Base-by-base conservation (phyloP, 2,888 invertebrate genomes). In the Neoascia interrupta region DNA sequence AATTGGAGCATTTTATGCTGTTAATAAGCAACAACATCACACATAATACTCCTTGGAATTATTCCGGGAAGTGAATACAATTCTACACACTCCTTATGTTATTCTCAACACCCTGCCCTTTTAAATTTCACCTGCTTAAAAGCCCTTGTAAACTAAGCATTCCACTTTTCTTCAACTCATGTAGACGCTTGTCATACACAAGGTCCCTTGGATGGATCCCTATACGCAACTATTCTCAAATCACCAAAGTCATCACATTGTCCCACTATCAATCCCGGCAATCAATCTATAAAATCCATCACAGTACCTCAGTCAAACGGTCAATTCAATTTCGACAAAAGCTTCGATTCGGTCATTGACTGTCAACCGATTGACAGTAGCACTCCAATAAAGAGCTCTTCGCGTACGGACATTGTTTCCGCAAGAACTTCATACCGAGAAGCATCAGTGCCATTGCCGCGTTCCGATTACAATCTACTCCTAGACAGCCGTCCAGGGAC, bases 191-290 rank as follows among this genome's bases (percentile, higher is more conserved):
- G 73, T 79, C 73, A 79, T 68, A 79, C 79, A 15, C 94, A 94
- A 87, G 96, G 95, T 36, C 96, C 96, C 41, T 90, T 96, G 84
- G 96, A 96, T 93, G 96, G 96, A 83, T 96, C 96, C 85, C 92
- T 96, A 85, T 96, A 97, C 92, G 96, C 96, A 82, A 92, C 92
- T 64, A 92, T 93, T 51, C 56, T 82, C 26, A 84, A 83, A 82
- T 82, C 83, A 58, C 82, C 83, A 68, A 84, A 83, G 76, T 82
- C 83, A 58, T 82, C 83, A 66, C 73, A 79, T 39, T 68, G 36
- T 39, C 54, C 75, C 45, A 69, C 39, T 56, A 53, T n/a, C n/a
- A n/a, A 54, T 49, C 49, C 37, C 39, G 28, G 34, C 36, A 61
- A 79, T 43, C 53, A 70, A 47, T 66, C 64, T 13, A 31, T 66